Conservation (phyloP, 2,888 invertebrate species). For the Clanis bilineata region DNA sequence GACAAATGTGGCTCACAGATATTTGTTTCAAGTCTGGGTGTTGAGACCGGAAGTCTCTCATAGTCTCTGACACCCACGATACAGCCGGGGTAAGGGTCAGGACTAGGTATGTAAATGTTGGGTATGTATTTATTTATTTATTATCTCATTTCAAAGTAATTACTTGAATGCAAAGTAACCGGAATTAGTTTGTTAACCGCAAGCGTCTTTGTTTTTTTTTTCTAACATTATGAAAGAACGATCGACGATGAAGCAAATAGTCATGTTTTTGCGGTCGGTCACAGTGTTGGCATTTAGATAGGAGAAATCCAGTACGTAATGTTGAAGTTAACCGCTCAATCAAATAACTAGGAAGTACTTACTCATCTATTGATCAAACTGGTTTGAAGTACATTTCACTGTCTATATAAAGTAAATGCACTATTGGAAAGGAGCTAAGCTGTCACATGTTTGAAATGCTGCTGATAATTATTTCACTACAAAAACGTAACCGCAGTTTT, state of each 20-base stretch:
- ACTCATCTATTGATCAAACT: constrained; percentile 12
- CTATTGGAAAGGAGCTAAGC: neutral
- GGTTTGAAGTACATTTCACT: constrained; percentile 3
- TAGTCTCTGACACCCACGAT: too few species aligned
- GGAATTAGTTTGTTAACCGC: constrained; percentile 27
- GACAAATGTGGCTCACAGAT: too few species aligned
- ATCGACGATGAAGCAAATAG: constrained; percentile 32
- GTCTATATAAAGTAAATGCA: neutral
- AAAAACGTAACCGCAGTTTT: too few species aligned
- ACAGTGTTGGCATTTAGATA: constrained; percentile 30
- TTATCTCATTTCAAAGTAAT: constrained; percentile 9
- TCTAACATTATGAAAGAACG: constrained; percentile 37
- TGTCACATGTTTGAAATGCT: neutral
- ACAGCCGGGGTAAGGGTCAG: too few species aligned
- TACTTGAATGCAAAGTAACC: constrained; percentile 4
- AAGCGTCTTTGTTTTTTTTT: constrained; percentile 28
- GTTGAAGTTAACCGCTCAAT: constrained; percentile 8
- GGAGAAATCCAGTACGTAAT: constrained; percentile 26
- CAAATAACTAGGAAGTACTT: constrained; percentile 10
- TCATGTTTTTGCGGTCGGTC: constrained; percentile 35
- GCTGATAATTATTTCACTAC: constrained; percentile 12
- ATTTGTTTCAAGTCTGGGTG: too few species aligned
- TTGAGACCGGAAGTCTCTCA: too few species aligned
- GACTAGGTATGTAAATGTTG: too few species aligned
- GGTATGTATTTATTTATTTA: too few species aligned